A percentile compares a stretch with the other conserved stretches of the same genome.
These are phyloP conservation scores for Notiomystis cincta DNA, from an alignment of 2,113 vertebrate genomes.

Conservation along the genomic window DNA sequence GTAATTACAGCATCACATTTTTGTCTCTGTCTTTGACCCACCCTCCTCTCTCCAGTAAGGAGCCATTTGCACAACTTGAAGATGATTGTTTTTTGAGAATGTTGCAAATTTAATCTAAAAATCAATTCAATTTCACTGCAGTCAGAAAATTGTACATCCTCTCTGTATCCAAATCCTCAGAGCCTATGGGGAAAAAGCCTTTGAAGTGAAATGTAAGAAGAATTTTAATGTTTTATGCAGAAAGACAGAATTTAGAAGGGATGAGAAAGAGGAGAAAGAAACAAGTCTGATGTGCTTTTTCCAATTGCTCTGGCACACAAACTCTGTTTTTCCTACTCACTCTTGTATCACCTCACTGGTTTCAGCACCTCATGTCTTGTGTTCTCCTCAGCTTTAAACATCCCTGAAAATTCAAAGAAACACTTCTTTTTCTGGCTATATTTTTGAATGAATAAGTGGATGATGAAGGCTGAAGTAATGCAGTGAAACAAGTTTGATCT, in stretches of 20 bases:
- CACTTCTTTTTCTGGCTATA: background rate
- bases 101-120: constrained; percentile 1
- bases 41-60: background rate
- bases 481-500: background rate
- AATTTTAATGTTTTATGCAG: constrained; percentile 13
- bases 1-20: background rate
- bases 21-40: background rate
- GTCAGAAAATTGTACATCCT: background rate
- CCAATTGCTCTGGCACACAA: background rate
- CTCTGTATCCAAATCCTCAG: background rate
- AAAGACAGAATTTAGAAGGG: background rate
- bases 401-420: background rate
- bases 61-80: background rate
- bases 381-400: background rate
- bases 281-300: background rate
- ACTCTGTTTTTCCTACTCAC: background rate
- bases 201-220: constrained; percentile 6
- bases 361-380: background rate
- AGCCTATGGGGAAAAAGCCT: background rate
- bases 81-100: background rate
- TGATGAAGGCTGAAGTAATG: background rate
- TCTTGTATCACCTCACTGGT: background rate
- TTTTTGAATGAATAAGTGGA: background rate
- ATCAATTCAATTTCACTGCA: background rate
- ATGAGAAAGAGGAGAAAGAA: background rate